A percentile compares a stretch with the other conserved stretches of the same genome.
These are phyloP conservation scores for Oscheius sp. DNA, from an alignment of 2,888 invertebrate species.

Conservation along the genomic window DNA sequence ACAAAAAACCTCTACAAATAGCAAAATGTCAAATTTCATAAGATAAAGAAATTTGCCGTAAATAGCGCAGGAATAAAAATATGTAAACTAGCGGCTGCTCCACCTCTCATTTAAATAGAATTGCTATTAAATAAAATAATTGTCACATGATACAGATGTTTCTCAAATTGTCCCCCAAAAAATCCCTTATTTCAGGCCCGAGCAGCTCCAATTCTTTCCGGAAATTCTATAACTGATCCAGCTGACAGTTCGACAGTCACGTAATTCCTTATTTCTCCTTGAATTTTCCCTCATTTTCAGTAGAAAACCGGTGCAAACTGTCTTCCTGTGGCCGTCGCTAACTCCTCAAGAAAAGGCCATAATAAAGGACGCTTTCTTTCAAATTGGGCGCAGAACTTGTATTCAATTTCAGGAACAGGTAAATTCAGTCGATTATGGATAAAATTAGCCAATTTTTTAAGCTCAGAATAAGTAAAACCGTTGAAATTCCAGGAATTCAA, in stretches of 20 bases:
- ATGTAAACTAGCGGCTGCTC: too few species aligned
- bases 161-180: not conserved
- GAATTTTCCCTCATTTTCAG: not conserved
- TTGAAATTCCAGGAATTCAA: conserved; percentile 60
- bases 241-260: not conserved
- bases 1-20: too few species aligned
- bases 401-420: conserved; percentile 59
- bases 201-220: conserved; percentile 17
- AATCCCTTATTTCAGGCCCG: conserved; percentile 6
- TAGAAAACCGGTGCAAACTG: conserved; percentile 63
- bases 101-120: too few species aligned
- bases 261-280: not conserved
- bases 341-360: conserved; percentile 61
- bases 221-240: conserved; percentile 8
- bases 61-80: too few species aligned
- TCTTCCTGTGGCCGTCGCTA: conserved; percentile 71
- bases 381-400: conserved; percentile 68
- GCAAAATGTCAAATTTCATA: too few species aligned
- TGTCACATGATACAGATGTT: too few species aligned
- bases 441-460: too few species aligned
- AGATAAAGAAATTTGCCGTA: too few species aligned
- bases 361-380: conserved; percentile 63
- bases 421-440: too few species aligned
- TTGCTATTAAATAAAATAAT: too few species aligned
- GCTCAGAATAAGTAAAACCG: not conserved